Evolutionary conservation across 2,113 vertebrate genomes (phyloP).

Genomic region (Leptosomus discolor): DNA sequence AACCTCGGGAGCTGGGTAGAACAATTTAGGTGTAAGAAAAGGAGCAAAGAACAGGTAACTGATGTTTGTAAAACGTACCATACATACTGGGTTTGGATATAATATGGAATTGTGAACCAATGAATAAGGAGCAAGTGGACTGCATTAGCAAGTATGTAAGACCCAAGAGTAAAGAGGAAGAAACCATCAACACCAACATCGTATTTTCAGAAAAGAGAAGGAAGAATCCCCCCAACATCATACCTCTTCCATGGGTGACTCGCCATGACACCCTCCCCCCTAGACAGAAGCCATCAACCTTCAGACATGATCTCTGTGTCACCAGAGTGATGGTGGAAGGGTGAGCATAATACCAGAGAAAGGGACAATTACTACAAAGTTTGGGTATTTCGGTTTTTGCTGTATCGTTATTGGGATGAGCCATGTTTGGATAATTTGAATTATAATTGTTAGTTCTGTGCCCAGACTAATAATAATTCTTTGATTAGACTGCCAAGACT

Average conservation of each 20-base stretch:
- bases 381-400: background rate
- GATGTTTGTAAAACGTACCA: background rate
- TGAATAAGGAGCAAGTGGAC: background rate
- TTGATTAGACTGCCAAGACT: background rate
- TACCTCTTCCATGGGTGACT: background rate
- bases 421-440: background rate
- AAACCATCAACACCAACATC: background rate
- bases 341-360: background rate
- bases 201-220: background rate
- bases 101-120: background rate
- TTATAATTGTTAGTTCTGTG: background rate
- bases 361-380: background rate
- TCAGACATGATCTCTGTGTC: background rate
- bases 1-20: background rate
- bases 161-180: background rate
- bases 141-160: background rate
- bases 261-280: rapidly evolving
- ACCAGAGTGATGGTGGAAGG: background rate
- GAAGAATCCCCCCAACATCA: background rate
- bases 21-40: background rate
- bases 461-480: background rate
- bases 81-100: background rate
- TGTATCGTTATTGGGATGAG: background rate
- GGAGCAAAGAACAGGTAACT: background rate
- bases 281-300: background rate